Evolutionary conservation across 2,888 invertebrate species (phyloP), one percentile per base, ranked within the genome.

Genomic region (Agapostemon virescens): DNA sequence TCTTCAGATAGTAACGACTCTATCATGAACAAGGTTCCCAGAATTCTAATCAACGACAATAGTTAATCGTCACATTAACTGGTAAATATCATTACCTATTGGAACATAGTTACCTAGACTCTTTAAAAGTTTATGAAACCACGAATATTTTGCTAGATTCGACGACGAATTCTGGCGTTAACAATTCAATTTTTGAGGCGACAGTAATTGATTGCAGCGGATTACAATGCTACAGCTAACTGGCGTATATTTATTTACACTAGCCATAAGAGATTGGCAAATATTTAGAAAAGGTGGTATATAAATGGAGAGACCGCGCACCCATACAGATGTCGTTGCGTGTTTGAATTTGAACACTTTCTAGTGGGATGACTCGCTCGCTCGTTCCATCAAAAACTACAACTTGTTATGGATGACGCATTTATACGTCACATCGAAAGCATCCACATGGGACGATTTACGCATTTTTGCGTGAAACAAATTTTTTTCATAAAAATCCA

Each of bases 171-270:
- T n/a, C 6, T 1, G 15, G 3, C 23, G 23, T 23, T 69, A 23
- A 69, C 45, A 36, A 52, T 52, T 23, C 23, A 38, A 52, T 69
- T 69, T 69, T 17, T 38, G 17, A 30, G 45, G 52, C 33, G 36
- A 52, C 23, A 69, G n/a, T 49, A 23, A 33, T 9, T 15, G 36
- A 52, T 69, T 36, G 33, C 15, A n/a, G 0, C 23, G 33, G 36
- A 69, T 69, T 15, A 23, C 7, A 30, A 20, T 42, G 42, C 33
- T 68, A 17, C 13, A 45, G 49, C 45, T 17, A 23, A 23, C n/a
- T 64, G 23, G 40, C 64, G 38, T 38, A 40, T 64, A 38, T 36
- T 23, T 64, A 64, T 64, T 64, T 64, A n/a, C 23, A 64, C 33
- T 23, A 23, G 38, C 38, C 64, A 23, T 64, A 38, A 40, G 36